These are phyloP conservation scores for Acleris literana DNA, from an alignment of 2,888 invertebrate species.

Conservation along the genomic window DNA sequence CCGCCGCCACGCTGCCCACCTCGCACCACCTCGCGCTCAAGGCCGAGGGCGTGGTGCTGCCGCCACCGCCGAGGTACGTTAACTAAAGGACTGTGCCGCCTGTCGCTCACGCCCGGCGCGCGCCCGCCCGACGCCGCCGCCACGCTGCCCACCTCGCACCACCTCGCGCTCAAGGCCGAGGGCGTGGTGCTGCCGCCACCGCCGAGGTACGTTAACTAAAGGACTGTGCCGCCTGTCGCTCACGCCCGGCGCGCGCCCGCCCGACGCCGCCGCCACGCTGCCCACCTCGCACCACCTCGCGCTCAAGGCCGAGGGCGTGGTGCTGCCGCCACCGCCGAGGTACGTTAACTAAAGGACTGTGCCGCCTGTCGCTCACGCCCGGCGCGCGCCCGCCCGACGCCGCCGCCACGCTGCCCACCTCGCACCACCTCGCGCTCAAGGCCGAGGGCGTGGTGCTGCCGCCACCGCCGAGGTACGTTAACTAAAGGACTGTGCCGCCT, in stretches of 20 bases:
- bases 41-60: too few relatives aligned
- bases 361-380: constrained; percentile 72
- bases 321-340: too few relatives aligned
- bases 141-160: constrained; percentile 91
- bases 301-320: too few relatives aligned
- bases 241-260: too few relatives aligned
- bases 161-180: constrained; percentile 96
- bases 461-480: constrained; percentile 85
- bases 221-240: neutral
- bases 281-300: too few relatives aligned
- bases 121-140: constrained; percentile 89
- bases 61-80: too few relatives aligned
- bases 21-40: too few relatives aligned
- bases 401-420: constrained; percentile 91
- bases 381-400: constrained; percentile 85
- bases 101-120: constrained; percentile 71
- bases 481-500: neutral
- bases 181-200: constrained; percentile 91
- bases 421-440: constrained; percentile 94
- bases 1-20: too few relatives aligned
- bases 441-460: constrained; percentile 95
- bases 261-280: too few relatives aligned
- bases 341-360: constrained; percentile 49
- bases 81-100: constrained; percentile 63
- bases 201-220: constrained; percentile 84